Percentiles rank a stretch among this genome's conserved stretches.
Conservation (phyloP, 2,888 invertebrate genomes). For the Muscina levida region DNA sequence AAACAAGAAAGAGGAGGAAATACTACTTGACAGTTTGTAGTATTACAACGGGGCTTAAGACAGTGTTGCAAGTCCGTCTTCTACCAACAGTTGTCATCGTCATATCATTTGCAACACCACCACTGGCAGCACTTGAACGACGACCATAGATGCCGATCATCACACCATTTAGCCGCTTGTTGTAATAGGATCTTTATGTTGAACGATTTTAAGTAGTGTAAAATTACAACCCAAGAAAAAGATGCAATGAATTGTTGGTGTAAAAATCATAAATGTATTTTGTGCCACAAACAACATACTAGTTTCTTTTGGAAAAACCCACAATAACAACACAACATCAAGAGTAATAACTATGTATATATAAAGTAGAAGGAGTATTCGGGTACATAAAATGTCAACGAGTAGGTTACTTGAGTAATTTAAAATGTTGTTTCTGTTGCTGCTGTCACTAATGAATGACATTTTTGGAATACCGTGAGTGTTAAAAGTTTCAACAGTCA, state of each 20-base stretch:
- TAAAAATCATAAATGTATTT: constrained; percentile 31
- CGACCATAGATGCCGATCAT: constrained; percentile 50
- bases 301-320: neutral
- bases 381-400: constrained; percentile 48
- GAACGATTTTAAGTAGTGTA: constrained; percentile 36
- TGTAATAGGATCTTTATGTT: constrained; percentile 22
- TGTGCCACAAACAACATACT: constrained; percentile 11
- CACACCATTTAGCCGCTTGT: neutral
- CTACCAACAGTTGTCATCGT: constrained; percentile 41
- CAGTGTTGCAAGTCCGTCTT: neutral
- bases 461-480: neutral
- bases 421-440: constrained; percentile 21
- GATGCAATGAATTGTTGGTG: constrained; percentile 23
- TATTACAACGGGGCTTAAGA: constrained; percentile 37
- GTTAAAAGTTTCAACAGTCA: constrained; percentile 3
- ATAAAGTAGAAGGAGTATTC: neutral
- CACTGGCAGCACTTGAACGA: neutral
- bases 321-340: constrained; percentile 38
- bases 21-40: constrained; percentile 54
- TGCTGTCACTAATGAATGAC: constrained; percentile 22
- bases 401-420: constrained; percentile 49
- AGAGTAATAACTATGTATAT: neutral
- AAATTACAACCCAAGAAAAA: constrained; percentile 40
- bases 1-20: constrained; percentile 49
- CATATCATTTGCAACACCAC: constrained; percentile 46